These are phyloP conservation scores for Lasioglossum villosulum DNA, from an alignment of 2,888 invertebrate species.

Conservation along the genomic window DNA sequence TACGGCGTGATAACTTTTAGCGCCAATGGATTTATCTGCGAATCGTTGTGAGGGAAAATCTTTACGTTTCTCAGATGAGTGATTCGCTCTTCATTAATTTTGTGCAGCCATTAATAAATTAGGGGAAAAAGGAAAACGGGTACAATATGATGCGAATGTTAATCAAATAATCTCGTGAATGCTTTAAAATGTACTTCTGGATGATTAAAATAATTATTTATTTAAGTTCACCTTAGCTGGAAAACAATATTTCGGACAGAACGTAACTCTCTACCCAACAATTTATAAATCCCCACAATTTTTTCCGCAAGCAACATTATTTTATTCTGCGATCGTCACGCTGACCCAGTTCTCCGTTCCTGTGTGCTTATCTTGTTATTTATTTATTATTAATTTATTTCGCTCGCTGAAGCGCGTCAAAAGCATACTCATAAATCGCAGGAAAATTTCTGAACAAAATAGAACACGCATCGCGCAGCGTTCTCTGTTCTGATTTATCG, in stretches of 20 bases:
- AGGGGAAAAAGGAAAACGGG: background rate
- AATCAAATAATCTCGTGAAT: background rate
- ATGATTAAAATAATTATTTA: too few species aligned
- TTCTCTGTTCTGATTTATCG: background rate
- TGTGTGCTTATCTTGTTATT: background rate
- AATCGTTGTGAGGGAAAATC: background rate
- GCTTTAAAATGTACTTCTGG: too few species aligned
- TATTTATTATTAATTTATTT: background rate
- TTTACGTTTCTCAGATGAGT: background rate
- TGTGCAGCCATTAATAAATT: background rate
- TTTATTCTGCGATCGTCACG: background rate
- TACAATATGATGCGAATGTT: background rate
- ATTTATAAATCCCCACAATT: background rate
- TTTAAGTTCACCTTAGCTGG: too few species aligned
- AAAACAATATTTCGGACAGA: too few species aligned
- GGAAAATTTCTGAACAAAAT: background rate
- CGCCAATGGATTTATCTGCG: constrained; percentile 24
- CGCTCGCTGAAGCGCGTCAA: background rate
- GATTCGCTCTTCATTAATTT: background rate
- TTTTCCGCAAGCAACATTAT: background rate
- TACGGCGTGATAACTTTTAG: constrained; percentile 24
- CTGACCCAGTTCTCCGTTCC: background rate
- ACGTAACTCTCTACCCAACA: background rate
- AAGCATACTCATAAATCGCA: background rate
- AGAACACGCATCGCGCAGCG: background rate